Percentiles rank a stretch among this genome's conserved stretches.
Evolutionary conservation across 1,140 invertebrate genomes (phyloP).

Genomic region (Papilio glaucus): DNA sequence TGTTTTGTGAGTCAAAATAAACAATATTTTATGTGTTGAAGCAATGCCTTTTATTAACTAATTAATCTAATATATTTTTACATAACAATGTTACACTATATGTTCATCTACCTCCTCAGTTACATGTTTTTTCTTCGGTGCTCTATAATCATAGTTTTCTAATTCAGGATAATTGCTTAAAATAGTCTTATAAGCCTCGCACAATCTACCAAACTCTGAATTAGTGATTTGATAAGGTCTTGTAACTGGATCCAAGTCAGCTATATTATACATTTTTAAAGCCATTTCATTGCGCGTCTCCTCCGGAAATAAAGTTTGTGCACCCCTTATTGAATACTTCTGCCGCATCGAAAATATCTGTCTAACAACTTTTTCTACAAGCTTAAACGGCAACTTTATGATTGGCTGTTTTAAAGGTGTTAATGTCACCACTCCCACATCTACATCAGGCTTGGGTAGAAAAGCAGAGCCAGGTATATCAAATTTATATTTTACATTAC

Average conservation of each 20-base stretch:
- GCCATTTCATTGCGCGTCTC: constrained; percentile 87
- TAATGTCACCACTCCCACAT: constrained; percentile 97
- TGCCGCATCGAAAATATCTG: constrained; percentile 94
- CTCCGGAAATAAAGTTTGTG: constrained; percentile 91
- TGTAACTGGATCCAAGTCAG: constrained; percentile 88
- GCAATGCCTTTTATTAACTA: constrained; percentile 46
- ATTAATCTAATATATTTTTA: constrained; percentile 44
- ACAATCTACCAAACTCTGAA: constrained; percentile 91
- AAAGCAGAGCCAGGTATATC: constrained; percentile 95
- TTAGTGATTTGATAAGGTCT: constrained; percentile 89
- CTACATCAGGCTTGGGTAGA: constrained; percentile 96
- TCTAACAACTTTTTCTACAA: constrained; percentile 95
- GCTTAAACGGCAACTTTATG: constrained; percentile 91
- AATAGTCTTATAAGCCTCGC: constrained; percentile 90
- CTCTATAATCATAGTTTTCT: constrained; percentile 87
- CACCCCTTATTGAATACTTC: constrained; percentile 90
- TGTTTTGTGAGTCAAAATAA: constrained; percentile 17
- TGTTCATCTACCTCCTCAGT: constrained; percentile 34
- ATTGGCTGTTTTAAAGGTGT: constrained; percentile 90
- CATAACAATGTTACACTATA: constrained; percentile 35
- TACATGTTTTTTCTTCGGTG: constrained; percentile 76
- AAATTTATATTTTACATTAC: constrained; percentile 92
- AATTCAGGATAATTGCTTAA: constrained; percentile 89
- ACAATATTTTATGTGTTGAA: background rate
- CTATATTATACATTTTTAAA: constrained; percentile 87